A percentile compares a stretch with the other conserved stretches of the same genome.
Evolutionary conservation across 2,113 vertebrate genomes (phyloP).

Genomic region (Siniperca chuatsi): DNA sequence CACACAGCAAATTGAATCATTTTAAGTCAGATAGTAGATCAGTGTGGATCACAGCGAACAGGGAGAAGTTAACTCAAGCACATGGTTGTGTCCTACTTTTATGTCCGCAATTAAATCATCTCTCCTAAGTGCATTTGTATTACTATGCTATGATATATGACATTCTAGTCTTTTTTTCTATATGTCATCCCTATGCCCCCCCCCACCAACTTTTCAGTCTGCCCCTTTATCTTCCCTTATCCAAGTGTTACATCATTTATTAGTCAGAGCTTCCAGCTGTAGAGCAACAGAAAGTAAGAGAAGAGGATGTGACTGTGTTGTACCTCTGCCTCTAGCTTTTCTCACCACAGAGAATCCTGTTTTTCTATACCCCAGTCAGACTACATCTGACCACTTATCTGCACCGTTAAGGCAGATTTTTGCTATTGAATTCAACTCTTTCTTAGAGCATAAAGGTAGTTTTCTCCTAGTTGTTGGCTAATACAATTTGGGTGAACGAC

Average conservation of each 20-base stretch:
- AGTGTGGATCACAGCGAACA: background rate
- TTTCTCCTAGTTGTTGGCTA: background rate
- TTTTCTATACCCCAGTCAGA: conserved; percentile 6
- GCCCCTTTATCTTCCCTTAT: conserved; percentile 41
- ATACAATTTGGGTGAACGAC: background rate
- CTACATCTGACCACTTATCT: conserved; percentile 4
- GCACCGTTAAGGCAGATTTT: background rate
- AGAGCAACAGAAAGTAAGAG: conserved; percentile 20
- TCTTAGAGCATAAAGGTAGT: background rate
- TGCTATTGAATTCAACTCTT: background rate
- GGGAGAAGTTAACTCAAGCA: conserved; percentile 2
- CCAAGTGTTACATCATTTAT: conserved; percentile 53
- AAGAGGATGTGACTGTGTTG: conserved; percentile 4
- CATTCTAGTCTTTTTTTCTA: background rate
- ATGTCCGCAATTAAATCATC: conserved; percentile 30
- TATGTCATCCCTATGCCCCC: background rate
- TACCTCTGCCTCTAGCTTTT: conserved; percentile 15
- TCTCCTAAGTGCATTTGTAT: conserved; percentile 28
- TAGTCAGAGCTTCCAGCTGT: conserved; percentile 52
- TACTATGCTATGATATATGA: conserved; percentile 30
- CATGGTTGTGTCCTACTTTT: conserved; percentile 25
- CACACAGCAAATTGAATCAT: conserved; percentile 8
- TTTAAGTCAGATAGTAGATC: background rate
- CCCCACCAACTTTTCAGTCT: conserved; percentile 6
- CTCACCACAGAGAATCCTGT: conserved; percentile 17